Percentiles rank a stretch among this genome's conserved stretches.
phyloP scores from a whole-genome alignment of 2,113 vertebrate genomes.

The Nanger granti region DNA sequence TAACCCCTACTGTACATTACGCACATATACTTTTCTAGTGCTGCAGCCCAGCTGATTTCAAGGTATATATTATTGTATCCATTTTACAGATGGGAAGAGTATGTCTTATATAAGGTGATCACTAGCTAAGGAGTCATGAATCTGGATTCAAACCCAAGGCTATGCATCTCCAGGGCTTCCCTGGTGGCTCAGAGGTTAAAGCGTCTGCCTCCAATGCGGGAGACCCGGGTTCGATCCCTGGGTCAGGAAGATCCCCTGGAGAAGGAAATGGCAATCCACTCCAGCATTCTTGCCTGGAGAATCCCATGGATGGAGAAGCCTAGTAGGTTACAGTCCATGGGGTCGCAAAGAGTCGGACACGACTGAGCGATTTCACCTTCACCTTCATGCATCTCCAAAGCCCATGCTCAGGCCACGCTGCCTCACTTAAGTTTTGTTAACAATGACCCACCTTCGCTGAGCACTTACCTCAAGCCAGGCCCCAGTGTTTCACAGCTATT shows the following conservation, averaged over 20 bases:
- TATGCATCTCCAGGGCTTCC: neutral
- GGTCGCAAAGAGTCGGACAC: no score
- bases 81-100: neutral
- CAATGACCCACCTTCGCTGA: neutral
- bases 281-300: no score
- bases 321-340: no score
- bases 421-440: neutral
- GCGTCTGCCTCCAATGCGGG: no score
- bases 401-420: fast-evolving
- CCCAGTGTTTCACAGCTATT: neutral
- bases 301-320: no score
- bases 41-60: neutral
- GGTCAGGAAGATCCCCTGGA: no score
- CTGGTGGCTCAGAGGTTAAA: no score
- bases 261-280: no score
- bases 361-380: no score
- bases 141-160: neutral
- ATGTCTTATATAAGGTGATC: neutral
- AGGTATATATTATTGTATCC: neutral
- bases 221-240: no score
- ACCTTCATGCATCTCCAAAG: neutral
- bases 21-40: neutral
- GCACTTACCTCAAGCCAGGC: neutral
- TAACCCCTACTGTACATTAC: neutral
- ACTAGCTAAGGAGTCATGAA: neutral